Percentiles rank a stretch among this genome's conserved stretches.
phyloP scores from a whole-genome alignment of 2,797 vertebrate genomes.

The Anguilla pacifica region DNA sequence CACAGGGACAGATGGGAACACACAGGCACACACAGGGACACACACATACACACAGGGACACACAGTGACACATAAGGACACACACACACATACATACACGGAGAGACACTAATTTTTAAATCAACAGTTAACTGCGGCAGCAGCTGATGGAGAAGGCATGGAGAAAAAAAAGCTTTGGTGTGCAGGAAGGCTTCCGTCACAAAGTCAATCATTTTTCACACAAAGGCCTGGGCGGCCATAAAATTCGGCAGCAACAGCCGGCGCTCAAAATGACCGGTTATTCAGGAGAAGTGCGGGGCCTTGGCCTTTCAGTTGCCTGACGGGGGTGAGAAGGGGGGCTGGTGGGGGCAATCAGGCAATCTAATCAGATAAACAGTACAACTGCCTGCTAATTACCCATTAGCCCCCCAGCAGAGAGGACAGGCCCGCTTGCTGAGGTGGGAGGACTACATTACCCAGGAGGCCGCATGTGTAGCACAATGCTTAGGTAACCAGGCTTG shows the following conservation, averaged over 20 bases:
- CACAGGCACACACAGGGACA: background rate
- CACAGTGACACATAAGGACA: background rate
- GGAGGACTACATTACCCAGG: background rate
- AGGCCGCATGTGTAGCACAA: background rate
- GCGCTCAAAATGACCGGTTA: background rate
- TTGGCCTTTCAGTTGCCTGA: background rate
- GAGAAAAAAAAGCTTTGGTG: background rate
- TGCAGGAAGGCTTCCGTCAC: background rate
- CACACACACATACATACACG: background rate
- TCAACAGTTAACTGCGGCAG: background rate
- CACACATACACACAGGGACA: background rate
- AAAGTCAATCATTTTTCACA: background rate
- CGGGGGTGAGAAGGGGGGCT: background rate
- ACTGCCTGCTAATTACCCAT: background rate
- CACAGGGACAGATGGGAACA: background rate
- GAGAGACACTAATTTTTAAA: background rate
- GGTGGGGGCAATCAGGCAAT: background rate
- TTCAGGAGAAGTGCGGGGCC: background rate
- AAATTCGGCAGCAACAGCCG: background rate
- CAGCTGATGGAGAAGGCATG: too few species aligned
- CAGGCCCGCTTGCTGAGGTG: background rate
- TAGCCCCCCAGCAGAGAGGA: background rate
- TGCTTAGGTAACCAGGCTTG: background rate
- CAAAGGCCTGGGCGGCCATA: background rate
- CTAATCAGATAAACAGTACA: background rate